A percentile compares a stretch with the other conserved stretches of the same genome.
Conservation (phyloP, 2,113 vertebrate genomes). For the Atractosteus spatula region DNA sequence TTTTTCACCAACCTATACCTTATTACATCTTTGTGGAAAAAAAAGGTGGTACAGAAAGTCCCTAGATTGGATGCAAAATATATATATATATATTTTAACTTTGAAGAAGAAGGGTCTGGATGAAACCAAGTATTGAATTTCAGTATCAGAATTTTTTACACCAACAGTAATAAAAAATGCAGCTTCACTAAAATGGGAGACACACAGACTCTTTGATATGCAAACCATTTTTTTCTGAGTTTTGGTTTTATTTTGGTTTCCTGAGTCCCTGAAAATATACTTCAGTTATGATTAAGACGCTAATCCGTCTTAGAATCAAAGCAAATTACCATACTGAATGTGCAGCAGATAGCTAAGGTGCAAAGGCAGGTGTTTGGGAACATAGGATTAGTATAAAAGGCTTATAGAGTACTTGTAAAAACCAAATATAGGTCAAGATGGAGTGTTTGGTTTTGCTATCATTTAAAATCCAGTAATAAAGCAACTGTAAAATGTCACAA, state of each 20-base stretch:
- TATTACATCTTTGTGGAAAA: too few species aligned
- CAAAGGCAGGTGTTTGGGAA: conserved; percentile 8
- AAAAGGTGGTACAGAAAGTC: too few species aligned
- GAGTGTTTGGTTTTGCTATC: too few species aligned
- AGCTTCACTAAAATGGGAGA: not conserved
- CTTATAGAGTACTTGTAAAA: not conserved
- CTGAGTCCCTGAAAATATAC: not conserved
- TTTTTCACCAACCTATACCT: too few species aligned
- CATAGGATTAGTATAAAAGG: conserved; percentile 7
- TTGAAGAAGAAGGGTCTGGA: not conserved
- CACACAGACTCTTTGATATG: conserved; percentile 1
- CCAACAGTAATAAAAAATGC: not conserved
- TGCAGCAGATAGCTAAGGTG: conserved; percentile 3
- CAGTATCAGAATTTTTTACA: not conserved
- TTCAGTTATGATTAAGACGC: not conserved
- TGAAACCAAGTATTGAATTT: conserved; percentile 10
- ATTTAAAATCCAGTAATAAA: too few species aligned
- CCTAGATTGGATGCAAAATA: too few species aligned
- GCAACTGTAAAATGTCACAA: too few species aligned
- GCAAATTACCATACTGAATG: not conserved
- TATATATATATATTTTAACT: too few species aligned
- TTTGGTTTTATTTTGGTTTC: conserved; percentile 1
- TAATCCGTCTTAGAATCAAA: conserved; percentile 17
- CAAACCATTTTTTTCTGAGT: conserved; percentile 8
- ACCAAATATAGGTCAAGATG: too few species aligned